Conservation (phyloP, 2,797 vertebrate genomes). For the Rhynchotus rufescens region DNA sequence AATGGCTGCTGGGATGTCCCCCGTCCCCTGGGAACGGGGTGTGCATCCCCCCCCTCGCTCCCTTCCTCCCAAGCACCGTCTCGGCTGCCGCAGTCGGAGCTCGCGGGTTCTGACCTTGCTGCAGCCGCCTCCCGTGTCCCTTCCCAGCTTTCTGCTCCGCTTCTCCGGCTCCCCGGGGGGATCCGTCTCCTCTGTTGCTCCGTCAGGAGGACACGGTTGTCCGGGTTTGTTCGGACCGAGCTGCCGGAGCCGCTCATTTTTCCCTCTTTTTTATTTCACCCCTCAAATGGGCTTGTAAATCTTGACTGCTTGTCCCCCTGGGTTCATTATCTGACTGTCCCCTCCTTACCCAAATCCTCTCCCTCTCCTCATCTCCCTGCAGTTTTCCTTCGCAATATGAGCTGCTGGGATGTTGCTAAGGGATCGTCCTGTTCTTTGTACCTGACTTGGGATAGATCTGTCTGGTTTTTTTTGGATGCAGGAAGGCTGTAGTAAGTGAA, state of each 20-base stretch:
- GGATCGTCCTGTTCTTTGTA: fast-evolving
- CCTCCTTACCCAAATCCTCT: not conserved
- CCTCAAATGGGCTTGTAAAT: not conserved
- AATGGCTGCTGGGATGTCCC: not conserved
- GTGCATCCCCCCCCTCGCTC: not conserved
- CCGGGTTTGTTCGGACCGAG: not conserved
- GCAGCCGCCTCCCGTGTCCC: not conserved
- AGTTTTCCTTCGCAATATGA: not conserved
- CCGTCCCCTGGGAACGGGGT: not conserved
- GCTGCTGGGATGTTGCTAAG: not conserved
- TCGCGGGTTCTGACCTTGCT: not conserved
- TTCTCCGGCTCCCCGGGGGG: not conserved
- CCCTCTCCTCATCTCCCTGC: not conserved
- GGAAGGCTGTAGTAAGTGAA: not conserved
- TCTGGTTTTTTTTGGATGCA: not conserved
- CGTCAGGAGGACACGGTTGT: not conserved
- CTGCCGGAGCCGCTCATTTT: not conserved
- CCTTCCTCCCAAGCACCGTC: not conserved
- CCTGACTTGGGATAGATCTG: not conserved
- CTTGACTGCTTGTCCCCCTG: not conserved
- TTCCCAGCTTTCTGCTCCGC: not conserved
- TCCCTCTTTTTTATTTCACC: not conserved
- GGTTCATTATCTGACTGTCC: not conserved
- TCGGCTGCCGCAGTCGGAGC: not conserved
- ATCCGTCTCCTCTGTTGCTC: fast-evolving